phyloP scores from a whole-genome alignment of 2,888 invertebrate species.

The Drosophila setosimentum region DNA sequence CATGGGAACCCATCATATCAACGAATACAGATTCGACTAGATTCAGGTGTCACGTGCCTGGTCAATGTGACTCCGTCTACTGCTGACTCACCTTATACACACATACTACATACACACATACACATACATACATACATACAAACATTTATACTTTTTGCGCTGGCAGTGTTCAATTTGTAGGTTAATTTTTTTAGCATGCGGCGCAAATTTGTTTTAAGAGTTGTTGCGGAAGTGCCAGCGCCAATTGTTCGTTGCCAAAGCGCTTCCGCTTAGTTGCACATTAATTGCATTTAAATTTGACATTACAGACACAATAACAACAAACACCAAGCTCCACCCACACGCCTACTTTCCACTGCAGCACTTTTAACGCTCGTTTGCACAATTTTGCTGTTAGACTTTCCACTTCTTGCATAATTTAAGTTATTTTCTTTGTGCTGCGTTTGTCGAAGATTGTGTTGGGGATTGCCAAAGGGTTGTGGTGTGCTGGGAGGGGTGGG shows the following conservation, averaged over 20 bases:
- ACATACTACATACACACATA: not conserved
- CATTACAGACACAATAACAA: conserved; percentile 51
- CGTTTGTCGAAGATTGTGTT: conserved; percentile 3
- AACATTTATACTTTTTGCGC: not conserved
- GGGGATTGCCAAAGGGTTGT: not conserved
- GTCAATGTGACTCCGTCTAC: conserved; percentile 20
- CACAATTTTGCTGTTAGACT: conserved; percentile 61
- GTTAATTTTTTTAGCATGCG: conserved; percentile 28
- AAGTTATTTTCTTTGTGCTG: conserved; percentile 58
- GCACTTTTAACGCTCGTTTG: conserved; percentile 55
- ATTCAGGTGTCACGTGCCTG: conserved; percentile 17
- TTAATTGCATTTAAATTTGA: conserved; percentile 79
- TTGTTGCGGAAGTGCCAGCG: conserved; percentile 62
- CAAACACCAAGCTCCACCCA: not conserved
- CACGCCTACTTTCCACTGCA: not conserved
- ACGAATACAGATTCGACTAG: not conserved
- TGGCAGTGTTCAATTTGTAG: not conserved
- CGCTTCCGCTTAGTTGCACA: conserved; percentile 73
- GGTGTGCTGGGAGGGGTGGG: not conserved
- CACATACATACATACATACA: not conserved
- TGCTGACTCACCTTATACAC: not conserved
- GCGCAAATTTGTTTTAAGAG: conserved; percentile 35
- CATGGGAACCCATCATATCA: conserved; percentile 25
- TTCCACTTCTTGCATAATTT: conserved; percentile 70
- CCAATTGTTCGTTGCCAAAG: conserved; percentile 46